A percentile compares a stretch with the other conserved stretches of the same genome.
Conservation (phyloP, 1,140 invertebrate genomes). For the Sarcophaga bullata region DNA sequence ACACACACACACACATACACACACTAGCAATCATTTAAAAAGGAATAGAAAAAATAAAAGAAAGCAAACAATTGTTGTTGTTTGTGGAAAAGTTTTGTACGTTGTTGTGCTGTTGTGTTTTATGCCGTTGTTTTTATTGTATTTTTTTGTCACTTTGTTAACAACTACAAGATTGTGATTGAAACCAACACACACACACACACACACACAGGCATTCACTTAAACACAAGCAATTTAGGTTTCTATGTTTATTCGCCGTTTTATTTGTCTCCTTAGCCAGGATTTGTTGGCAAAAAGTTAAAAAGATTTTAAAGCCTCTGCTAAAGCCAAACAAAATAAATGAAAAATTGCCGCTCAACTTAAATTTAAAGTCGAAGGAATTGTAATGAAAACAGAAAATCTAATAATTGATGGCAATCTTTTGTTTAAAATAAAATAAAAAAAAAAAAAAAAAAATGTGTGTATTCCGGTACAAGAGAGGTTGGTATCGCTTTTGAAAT, state of each 20-base stretch:
- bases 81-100: not conserved
- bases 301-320: not conserved
- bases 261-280: not conserved
- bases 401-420: no score
- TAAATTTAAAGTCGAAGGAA: no score
- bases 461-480: no score
- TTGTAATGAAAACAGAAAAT: no score
- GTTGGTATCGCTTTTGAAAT: no score
- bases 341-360: no score
- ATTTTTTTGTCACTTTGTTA: constrained; percentile 5
- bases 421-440: no score
- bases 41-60: no score
- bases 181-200: not conserved
- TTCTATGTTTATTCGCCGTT: not conserved
- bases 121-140: not conserved
- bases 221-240: not conserved
- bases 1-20: not conserved
- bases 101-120: not conserved
- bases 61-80: not conserved
- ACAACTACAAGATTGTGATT: not conserved
- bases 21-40: no score
- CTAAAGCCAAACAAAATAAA: no score
- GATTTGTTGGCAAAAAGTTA: not conserved
- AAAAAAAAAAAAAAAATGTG: no score
- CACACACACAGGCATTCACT: not conserved